These are phyloP conservation scores for Drosophila peninsularis DNA, from an alignment of 2,888 invertebrate species.

Conservation along the genomic window DNA sequence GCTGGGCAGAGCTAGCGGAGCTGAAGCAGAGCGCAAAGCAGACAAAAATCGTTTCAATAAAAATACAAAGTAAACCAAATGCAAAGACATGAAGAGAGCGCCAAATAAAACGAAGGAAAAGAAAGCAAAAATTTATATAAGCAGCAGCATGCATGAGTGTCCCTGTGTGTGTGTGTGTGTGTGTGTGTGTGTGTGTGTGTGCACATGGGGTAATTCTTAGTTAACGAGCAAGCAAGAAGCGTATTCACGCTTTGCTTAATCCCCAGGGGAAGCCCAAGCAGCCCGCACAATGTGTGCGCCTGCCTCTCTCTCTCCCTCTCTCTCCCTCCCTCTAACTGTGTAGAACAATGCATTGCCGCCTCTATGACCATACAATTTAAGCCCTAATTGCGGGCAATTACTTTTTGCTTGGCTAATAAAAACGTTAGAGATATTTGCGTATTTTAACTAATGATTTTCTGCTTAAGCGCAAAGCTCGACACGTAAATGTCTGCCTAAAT, in stretches of 20 bases:
- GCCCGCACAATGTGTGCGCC: slow-evolving; percentile 10
- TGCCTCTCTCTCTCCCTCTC: background rate
- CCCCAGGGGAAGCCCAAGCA: slow-evolving; percentile 53
- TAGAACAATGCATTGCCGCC: slow-evolving; percentile 62
- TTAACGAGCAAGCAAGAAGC: slow-evolving; percentile 75
- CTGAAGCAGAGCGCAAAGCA: slow-evolving; percentile 1
- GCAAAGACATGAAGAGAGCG: slow-evolving; percentile 26
- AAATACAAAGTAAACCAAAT: slow-evolving; percentile 58
- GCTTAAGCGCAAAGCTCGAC: slow-evolving; percentile 56
- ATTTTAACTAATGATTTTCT: slow-evolving; percentile 81
- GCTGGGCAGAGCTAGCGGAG: no score
- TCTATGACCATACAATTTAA: slow-evolving; percentile 65
- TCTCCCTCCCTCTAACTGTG: slow-evolving; percentile 29
- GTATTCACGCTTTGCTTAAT: slow-evolving; percentile 73
- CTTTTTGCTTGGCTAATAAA: slow-evolving; percentile 76
- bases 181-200: slow-evolving; percentile 22
- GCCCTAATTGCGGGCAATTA: slow-evolving; percentile 77
- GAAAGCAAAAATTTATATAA: slow-evolving; percentile 2
- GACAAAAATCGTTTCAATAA: slow-evolving; percentile 62
- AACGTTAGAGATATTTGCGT: slow-evolving; percentile 79
- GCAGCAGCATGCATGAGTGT: slow-evolving; percentile 11
- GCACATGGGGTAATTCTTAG: slow-evolving; percentile 72
- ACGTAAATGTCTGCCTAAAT: slow-evolving; percentile 55
- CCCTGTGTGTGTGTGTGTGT: slow-evolving; percentile 16
- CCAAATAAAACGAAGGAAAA: slow-evolving; percentile 10